phyloP scores from a whole-genome alignment of 1,140 invertebrate species.

The Coptotermes formosanus region DNA sequence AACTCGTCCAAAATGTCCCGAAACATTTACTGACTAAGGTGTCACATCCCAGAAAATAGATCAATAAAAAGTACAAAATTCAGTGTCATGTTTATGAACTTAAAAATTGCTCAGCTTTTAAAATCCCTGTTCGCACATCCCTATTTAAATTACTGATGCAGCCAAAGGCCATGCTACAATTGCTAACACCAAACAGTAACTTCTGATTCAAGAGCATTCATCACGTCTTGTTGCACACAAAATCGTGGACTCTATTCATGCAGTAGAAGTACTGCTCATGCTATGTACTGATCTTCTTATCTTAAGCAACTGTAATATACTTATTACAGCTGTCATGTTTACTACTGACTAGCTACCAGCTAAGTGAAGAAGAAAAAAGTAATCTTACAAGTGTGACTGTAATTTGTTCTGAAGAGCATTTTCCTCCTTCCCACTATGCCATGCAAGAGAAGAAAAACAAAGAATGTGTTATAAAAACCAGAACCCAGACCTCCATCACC shows the following conservation, averaged over 20 bases:
- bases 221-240: neutral
- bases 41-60: no score
- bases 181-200: neutral
- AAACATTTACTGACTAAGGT: no score
- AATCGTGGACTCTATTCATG: neutral
- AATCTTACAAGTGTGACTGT: constrained; percentile 66
- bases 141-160: neutral
- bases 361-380: constrained; percentile 34
- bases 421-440: constrained; percentile 67
- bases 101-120: no score
- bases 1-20: no score
- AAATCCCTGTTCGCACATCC: no score
- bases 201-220: neutral
- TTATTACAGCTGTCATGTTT: neutral
- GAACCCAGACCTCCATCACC: constrained; percentile 28
- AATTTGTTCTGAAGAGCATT: constrained; percentile 69
- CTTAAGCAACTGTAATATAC: neutral
- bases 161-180: neutral
- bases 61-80: no score
- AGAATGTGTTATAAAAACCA: constrained; percentile 37
- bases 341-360: constrained; percentile 25
- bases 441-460: constrained; percentile 60
- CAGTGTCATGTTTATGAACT: no score
- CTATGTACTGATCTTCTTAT: neutral
- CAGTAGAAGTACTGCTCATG: neutral